Base-by-base conservation (phyloP, 2,113 vertebrate genomes). In the Microcebus jonahi region DNA sequence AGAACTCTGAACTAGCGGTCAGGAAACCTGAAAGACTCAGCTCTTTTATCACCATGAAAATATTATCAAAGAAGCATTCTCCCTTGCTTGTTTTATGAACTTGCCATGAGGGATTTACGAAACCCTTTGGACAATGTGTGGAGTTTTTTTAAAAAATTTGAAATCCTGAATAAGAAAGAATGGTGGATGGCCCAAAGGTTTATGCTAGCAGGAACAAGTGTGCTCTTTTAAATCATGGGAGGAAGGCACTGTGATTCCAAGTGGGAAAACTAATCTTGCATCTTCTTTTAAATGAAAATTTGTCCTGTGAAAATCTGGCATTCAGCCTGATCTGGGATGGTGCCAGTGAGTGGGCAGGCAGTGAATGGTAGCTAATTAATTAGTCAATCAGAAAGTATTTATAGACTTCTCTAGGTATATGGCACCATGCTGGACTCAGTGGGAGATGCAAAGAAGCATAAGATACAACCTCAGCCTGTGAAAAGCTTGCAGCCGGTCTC, bases 371-470 rank as follows among this genome's bases (percentile, higher is more conserved):
- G 93, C 96, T 95, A 97, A 94, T 97, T 96, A 95, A 96, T 96
- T 83, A 97, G 91, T 97, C 97, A 93, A 96, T 97, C 91, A 96
- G 91, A 88, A 96, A 92, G 14, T 92, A 97, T 95, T 95, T 97
- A 92, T 93, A 95, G 96, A 79, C n/a, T 70, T 87, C 45, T 70
- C 82, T 59, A 71, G 79, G 81, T 91, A 10, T 11, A 1, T 1
- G 42, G 77, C 85, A 91, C 50, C 57, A 18, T 29, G 85, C 55
- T 84, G 36, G 67, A n/a, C 68, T 91, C 89, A 15, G 79, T 68
- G 31, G 85, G 57, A 87, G 34, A 77, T 14, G 21, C 14, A 42
- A 39, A 45, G 55, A 91, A 73, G 79, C 61, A 81, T 29, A 50
- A 93, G 73, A 9, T 25, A 9, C 2, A 2, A 34, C 67, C 31